Conservation (phyloP, 2,888 invertebrate species). For the Chloromyia formosa region DNA sequence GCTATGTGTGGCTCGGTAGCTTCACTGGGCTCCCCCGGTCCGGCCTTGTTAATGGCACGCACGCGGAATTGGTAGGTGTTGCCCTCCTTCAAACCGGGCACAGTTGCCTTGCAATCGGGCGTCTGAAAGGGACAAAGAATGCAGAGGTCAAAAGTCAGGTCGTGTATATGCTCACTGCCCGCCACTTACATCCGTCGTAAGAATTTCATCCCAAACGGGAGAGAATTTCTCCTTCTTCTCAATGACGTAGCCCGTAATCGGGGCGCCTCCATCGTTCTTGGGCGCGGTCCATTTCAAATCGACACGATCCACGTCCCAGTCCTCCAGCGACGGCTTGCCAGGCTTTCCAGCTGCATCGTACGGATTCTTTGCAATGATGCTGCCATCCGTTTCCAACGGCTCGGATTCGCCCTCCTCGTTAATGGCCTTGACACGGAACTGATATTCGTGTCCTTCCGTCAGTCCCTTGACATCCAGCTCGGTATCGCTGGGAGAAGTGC, state of each 20-base stretch:
- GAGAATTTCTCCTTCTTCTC: conserved; percentile 90
- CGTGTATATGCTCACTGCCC: background rate
- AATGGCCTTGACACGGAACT: conserved; percentile 91
- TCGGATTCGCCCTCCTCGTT: conserved; percentile 96
- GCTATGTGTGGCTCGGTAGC: conserved; percentile 86
- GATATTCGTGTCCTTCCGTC: conserved; percentile 91
- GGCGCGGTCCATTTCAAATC: conserved; percentile 95
- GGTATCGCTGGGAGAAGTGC: conserved; percentile 79
- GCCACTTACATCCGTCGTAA: conserved; percentile 72
- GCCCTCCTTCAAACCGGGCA: conserved; percentile 87
- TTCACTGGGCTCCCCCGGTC: conserved; percentile 90
- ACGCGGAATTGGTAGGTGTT: conserved; percentile 96
- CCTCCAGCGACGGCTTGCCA: conserved; percentile 83
- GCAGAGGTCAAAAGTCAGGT: background rate
- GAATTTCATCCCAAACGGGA: conserved; percentile 86
- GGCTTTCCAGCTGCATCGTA: conserved; percentile 90
- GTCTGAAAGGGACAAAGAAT: conserved; percentile 64
- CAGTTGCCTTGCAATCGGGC: conserved; percentile 81
- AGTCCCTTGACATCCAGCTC: conserved; percentile 89
- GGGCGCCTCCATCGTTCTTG: conserved; percentile 94
- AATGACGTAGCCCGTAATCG: conserved; percentile 95
- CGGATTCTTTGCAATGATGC: conserved; percentile 95
- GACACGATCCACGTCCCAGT: conserved; percentile 90
- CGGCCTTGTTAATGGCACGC: conserved; percentile 93
- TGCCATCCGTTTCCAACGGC: conserved; percentile 89